phyloP scores from a whole-genome alignment of 2,888 invertebrate species.

The Hoplodrina blanda region DNA sequence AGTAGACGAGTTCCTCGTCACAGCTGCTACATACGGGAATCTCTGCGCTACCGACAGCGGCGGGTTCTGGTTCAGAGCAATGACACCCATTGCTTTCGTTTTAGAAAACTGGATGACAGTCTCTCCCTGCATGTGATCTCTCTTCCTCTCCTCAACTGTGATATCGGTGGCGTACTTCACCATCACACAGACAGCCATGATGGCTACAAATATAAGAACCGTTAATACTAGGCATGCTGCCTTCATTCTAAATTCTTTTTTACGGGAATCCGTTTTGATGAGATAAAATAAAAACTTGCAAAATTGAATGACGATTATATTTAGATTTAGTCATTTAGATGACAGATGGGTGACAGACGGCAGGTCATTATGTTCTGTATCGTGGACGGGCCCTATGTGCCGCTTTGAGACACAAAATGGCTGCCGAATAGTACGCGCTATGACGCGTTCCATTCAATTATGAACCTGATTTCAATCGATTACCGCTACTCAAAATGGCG shows the following conservation, averaged over 20 bases:
- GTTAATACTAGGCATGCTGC: constrained; percentile 79
- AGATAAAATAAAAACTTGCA: too few species aligned
- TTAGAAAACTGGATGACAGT: constrained; percentile 69
- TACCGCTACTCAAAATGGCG: too few species aligned
- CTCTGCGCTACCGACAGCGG: constrained; percentile 65
- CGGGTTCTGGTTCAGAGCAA: constrained; percentile 71
- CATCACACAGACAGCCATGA: constrained; percentile 85
- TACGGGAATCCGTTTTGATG: not conserved
- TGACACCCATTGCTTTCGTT: constrained; percentile 74
- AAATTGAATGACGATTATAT: not conserved
- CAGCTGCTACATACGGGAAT: constrained; percentile 82
- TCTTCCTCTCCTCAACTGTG: constrained; percentile 76
- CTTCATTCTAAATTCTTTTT: constrained; percentile 71
- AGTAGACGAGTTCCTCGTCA: constrained; percentile 74
- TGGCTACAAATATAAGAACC: constrained; percentile 76
- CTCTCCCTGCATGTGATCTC: constrained; percentile 65
- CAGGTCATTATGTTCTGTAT: too few species aligned
- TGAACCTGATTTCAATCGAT: too few species aligned
- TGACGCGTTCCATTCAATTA: too few species aligned
- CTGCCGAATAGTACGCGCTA: too few species aligned
- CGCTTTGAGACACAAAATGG: too few species aligned
- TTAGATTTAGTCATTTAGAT: not conserved
- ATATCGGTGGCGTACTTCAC: constrained; percentile 86
- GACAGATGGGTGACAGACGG: not conserved
- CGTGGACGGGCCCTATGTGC: too few species aligned